Evolutionary conservation across 2,888 invertebrate species (phyloP), one percentile per base, ranked within the genome.

Genomic region (Lymantria dispar): DNA sequence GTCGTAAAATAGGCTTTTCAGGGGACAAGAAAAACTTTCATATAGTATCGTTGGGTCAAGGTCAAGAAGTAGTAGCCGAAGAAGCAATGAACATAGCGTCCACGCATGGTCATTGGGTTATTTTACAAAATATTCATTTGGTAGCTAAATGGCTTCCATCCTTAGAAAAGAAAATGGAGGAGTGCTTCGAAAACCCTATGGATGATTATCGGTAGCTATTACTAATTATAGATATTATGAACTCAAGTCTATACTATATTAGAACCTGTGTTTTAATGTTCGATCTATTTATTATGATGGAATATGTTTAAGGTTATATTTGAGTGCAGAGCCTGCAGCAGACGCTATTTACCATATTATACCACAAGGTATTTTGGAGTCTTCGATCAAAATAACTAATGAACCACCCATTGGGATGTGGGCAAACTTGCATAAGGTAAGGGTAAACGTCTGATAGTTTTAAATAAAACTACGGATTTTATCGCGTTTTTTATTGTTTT

Each of bases 361-460:
- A 42, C 94, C 94, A 0, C 95, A 98, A 89, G 98, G 98, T 14
- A 96, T 98, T 68, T 85, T 98, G 31, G 98, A 98, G 80, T 96
- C 97, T 0, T 96, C 97, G 0, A 97, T 98, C 74, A 98, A 98
- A 89, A 98, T 98, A 52, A 98, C 98, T 1, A 98, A 98, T 72
- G 98, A 98, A 82, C 98, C 98, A 0, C 98, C 98, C 0, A 97
- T 96, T 8, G 98, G 98, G 31, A 98, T 98, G 96, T 94, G 95
- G 87, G 98, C 98, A 0, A 98, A 98, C 83, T 92, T 98, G 36
- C 98, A 98, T 81, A 98, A 98, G 90, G 92, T 91, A 60, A 41
- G n/a, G n/a, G n/a, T n/a, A n/a, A n/a, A n/a, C n/a, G n/a, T n/a
- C n/a, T n/a, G n/a, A n/a, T n/a, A n/a, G n/a, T n/a, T n/a, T n/a